Percentiles rank a stretch among this genome's conserved stretches.
These are phyloP conservation scores for Phenganax stokvisi DNA, from an alignment of 92 coral and sea anemone genomes.

Conservation along the genomic window DNA sequence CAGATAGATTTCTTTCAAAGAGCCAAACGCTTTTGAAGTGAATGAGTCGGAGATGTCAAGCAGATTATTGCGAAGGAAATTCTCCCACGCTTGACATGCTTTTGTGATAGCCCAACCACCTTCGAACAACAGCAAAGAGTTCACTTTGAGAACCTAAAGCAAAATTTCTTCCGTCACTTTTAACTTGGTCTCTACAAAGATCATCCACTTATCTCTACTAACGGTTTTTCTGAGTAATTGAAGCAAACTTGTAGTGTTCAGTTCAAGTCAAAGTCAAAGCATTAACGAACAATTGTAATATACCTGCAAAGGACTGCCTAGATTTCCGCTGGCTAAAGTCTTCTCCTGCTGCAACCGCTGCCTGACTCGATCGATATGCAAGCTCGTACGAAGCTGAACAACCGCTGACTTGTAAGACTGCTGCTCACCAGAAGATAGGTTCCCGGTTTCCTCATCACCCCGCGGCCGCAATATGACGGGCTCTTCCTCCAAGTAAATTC, in stretches of 20 bases:
- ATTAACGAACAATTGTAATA: no score
- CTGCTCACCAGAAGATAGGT: conserved; percentile 23
- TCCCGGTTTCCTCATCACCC: conserved; percentile 10
- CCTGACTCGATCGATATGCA: conserved; percentile 75
- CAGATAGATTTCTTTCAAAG: conserved; percentile 64
- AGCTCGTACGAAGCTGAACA: conserved; percentile 73
- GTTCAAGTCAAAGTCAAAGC: no score
- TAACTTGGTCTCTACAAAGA: conserved; percentile 18
- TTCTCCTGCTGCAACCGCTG: conserved; percentile 49
- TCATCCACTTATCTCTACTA: no score
- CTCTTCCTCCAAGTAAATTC: conserved; percentile 20
- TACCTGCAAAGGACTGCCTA: conserved; percentile 57
- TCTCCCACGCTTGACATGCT: conserved; percentile 82
- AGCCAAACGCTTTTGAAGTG: conserved; percentile 42
- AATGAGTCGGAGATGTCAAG: conserved; percentile 41
- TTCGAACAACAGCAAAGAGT: conserved; percentile 72
- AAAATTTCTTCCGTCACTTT: background rate
- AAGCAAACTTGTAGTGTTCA: no score
- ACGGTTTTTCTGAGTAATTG: no score
- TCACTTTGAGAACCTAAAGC: conserved; percentile 74
- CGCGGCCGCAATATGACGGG: conserved; percentile 1
- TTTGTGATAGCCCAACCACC: conserved; percentile 62
- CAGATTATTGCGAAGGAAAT: conserved; percentile 56
- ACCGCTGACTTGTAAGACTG: conserved; percentile 55
- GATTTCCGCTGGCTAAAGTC: conserved; percentile 42